Percentiles rank a stretch among this genome's conserved stretches.
These are phyloP conservation scores for Lasioglossum albipes DNA, from an alignment of 1,140 invertebrate genomes.

Conservation along the genomic window DNA sequence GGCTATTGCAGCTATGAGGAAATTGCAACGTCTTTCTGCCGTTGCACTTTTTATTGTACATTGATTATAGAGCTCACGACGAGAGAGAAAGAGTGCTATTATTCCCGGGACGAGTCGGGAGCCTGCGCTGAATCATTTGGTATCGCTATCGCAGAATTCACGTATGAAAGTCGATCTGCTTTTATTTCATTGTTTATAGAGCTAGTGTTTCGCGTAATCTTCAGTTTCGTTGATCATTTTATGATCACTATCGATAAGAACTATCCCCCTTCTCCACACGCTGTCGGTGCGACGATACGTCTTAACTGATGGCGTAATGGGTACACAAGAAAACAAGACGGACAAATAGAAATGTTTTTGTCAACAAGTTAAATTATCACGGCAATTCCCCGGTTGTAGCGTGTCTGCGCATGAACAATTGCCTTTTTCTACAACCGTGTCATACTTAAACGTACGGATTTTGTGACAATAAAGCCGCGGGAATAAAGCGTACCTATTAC, in stretches of 20 bases:
- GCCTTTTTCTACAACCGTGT: not conserved
- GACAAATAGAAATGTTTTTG: constrained; percentile 30
- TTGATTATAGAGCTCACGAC: not conserved
- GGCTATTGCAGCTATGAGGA: constrained; percentile 20
- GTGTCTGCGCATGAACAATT: constrained; percentile 11
- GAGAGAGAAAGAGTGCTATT: not conserved
- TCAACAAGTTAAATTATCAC: constrained; percentile 33
- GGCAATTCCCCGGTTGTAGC: not conserved
- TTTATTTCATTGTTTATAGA: not conserved
- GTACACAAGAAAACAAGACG: constrained; percentile 7
- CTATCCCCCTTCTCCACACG: not conserved
- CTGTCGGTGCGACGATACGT: constrained; percentile 3
- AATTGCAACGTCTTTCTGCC: constrained; percentile 2
- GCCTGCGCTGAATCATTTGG: not conserved
- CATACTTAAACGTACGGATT: not conserved
- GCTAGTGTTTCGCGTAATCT: not conserved
- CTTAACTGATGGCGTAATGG: constrained; percentile 14
- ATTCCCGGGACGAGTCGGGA: not conserved
- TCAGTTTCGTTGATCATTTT: not conserved
- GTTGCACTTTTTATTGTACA: not conserved
- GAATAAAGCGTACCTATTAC: not conserved
- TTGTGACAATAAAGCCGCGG: not conserved
- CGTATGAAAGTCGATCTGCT: not conserved
- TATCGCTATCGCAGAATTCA: not conserved
- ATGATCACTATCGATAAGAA: constrained; percentile 35